Base-by-base conservation (phyloP, 64 coral and sea anemone genomes). In the Orbicella faveolata region DNA sequence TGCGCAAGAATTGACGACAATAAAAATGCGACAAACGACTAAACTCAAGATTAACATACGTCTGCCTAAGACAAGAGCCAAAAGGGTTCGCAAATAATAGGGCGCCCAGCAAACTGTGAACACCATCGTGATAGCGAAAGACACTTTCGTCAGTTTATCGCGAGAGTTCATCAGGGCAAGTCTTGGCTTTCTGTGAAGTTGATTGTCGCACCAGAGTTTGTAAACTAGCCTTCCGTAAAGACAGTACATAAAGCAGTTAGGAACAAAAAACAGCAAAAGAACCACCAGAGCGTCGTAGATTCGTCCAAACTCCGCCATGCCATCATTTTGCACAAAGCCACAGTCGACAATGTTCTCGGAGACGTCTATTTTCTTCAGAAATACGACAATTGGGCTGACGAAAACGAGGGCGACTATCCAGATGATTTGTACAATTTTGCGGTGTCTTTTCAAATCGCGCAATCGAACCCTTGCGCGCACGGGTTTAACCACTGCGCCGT, bases 51-150 rank as follows among this genome's bases (percentile, higher is more conserved):
- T 36, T 8, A 86, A 77, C 18, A 51, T 68, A 9, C 67, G 84
- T 34, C 76, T 30, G 76, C 81, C 73, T 26, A 17, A 63, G 4
- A 77, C 16, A 25, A 92, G 82, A 18, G 83, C 65, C 13, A 85
- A 79, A 1, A 75, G 36, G 0, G 90, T 92, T 3, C 90, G 83
- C 12, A 87, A 74, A 33, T 92, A 87, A 35, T 87, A 92, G 0
- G 90, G 90, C 16, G 48, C 36, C 90, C 90, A 92, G 30, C 81
- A 77, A 9, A 92, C 18, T 12, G 90, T 92, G 34, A 87, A 92
- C 17, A 92, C 76, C 16, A 77, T 66, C 12, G 82, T 78, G 19
- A 92, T 67, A 20, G 51, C 85, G 17, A 92, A 61, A 2, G 84
- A 67, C 9, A 92, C 73, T 77, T 92, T 92, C 19, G 90, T 92